phyloP scores from a whole-genome alignment of 2,888 invertebrate genomes.

The Arctia plantaginis region DNA sequence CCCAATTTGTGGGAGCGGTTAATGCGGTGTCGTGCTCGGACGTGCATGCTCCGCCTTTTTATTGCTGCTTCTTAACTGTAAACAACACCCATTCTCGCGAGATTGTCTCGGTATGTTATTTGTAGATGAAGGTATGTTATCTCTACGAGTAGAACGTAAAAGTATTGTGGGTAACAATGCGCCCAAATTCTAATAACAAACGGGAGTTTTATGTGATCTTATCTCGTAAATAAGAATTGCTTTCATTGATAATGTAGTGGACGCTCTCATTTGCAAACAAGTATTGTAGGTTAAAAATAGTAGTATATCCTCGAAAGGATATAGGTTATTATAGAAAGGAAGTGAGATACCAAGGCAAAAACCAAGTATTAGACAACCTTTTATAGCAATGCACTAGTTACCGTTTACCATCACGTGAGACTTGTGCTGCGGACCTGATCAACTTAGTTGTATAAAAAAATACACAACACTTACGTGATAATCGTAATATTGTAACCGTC shows the following conservation, averaged over 20 bases:
- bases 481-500: constrained; percentile 46
- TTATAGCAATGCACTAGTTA: too few relatives aligned
- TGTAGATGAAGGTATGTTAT: constrained; percentile 66
- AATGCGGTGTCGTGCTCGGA: constrained; percentile 79
- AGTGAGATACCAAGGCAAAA: not conserved
- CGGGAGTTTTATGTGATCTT: constrained; percentile 35
- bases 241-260: constrained; percentile 32
- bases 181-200: constrained; percentile 56
- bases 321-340: not conserved
- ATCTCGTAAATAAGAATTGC: constrained; percentile 38
- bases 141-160: constrained; percentile 58
- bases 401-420: not conserved
- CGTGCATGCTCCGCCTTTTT: constrained; percentile 84
- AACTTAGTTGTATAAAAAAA: not conserved
- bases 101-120: constrained; percentile 68
- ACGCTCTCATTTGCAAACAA: constrained; percentile 4
- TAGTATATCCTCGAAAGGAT: not conserved
- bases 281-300: not conserved
- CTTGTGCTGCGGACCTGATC: not conserved
- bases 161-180: constrained; percentile 50
- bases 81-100: constrained; percentile 81
- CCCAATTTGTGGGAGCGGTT: constrained; percentile 82
- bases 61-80: constrained; percentile 84
- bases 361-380: not conserved
- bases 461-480: constrained; percentile 21